Evolutionary conservation across 1,140 invertebrate genomes (phyloP).

Genomic region (Rhysida immarginata): DNA sequence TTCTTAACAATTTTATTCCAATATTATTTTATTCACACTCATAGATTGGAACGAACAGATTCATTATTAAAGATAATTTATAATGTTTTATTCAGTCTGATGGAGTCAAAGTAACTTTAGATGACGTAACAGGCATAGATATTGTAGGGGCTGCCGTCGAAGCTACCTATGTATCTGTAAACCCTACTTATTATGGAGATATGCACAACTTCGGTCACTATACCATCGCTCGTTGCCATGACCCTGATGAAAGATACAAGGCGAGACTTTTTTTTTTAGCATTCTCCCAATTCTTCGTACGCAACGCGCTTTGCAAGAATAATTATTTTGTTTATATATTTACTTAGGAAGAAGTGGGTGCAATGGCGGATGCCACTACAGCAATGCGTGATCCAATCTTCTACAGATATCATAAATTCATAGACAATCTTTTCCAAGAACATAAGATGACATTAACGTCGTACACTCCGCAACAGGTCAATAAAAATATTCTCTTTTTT

Average conservation of each 20-base stretch:
- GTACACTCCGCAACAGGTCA: conserved; percentile 43
- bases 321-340: neutral
- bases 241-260: conserved; percentile 15
- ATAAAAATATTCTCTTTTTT: no score
- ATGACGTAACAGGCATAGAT: conserved; percentile 11
- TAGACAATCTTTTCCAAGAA: conserved; percentile 61
- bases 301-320: no score
- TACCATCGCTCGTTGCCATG: conserved; percentile 14
- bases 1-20: no score
- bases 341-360: conserved; percentile 27
- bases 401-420: conserved; percentile 64
- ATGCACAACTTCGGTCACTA: conserved; percentile 17
- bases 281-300: neutral
- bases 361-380: conserved; percentile 52
- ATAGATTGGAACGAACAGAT: neutral
- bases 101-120: conserved; percentile 10
- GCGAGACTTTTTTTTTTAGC: conserved; percentile 5
- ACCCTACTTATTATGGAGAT: conserved; percentile 14
- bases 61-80: neutral
- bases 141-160: conserved; percentile 14
- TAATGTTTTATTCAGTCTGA: neutral
- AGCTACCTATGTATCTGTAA: conserved; percentile 10
- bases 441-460: conserved; percentile 51
- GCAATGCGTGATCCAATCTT: conserved; percentile 70
- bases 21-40: neutral